Evolutionary conservation across 2,888 invertebrate species (phyloP).

Genomic region (Pimpla rufipes): DNA sequence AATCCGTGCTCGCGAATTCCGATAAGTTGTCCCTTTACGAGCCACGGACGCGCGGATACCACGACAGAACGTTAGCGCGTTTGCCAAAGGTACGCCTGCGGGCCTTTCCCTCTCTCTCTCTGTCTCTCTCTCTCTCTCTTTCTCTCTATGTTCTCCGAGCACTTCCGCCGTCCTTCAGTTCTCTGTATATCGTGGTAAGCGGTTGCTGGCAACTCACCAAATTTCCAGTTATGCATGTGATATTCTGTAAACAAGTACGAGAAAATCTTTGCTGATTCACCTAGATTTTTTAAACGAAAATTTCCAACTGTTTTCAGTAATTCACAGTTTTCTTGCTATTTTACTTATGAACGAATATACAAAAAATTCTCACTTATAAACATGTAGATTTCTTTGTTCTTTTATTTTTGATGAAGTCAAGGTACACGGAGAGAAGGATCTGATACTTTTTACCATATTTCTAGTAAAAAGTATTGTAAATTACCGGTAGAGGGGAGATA

Average conservation of each 20-base stretch:
- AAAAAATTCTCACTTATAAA: no score
- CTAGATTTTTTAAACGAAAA: no score
- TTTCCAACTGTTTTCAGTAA: no score
- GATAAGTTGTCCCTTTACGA: conserved; percentile 63
- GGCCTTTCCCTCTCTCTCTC: not conserved
- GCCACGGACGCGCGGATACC: conserved; percentile 39
- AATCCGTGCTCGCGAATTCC: conserved; percentile 56
- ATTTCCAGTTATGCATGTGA: conserved; percentile 37
- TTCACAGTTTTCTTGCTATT: no score
- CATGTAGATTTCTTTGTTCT: no score
- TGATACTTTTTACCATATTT: no score
- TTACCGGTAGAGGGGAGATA: no score
- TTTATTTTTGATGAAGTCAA: no score
- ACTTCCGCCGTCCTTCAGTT: not conserved
- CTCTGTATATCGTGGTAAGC: conserved; percentile 44
- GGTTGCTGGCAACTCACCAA: conserved; percentile 57
- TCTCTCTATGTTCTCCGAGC: not conserved
- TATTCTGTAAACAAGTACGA: not conserved
- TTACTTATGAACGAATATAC: no score
- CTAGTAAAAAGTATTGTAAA: no score
- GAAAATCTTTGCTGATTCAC: not conserved
- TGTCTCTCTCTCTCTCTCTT: not conserved
- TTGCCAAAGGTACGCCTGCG: conserved; percentile 48
- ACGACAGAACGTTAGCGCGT: conserved; percentile 27
- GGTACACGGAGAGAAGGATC: no score